phyloP scores from a whole-genome alignment of 2,797 vertebrate genomes.

The Monodelphis domestica region DNA sequence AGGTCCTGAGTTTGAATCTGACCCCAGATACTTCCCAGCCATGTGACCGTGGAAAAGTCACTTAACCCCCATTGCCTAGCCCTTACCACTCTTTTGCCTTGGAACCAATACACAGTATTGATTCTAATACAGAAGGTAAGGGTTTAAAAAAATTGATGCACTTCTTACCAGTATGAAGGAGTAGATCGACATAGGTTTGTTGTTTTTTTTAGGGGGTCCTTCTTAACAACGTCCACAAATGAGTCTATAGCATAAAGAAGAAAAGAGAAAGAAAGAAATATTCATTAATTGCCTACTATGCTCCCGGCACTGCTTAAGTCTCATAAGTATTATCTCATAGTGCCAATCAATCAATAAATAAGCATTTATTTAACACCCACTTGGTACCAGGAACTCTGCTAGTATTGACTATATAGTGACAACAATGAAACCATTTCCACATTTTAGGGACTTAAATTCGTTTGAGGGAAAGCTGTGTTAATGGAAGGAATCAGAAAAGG shows the following conservation, averaged over 20 bases:
- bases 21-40: too few species aligned
- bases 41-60: too few species aligned
- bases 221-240: not conserved
- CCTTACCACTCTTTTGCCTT: too few species aligned
- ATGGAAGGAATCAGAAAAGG: not conserved
- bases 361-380: not conserved
- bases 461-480: not conserved
- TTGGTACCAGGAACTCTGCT: not conserved
- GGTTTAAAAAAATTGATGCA: too few species aligned
- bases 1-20: too few species aligned
- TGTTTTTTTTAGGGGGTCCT: too few species aligned
- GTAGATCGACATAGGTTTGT: not conserved
- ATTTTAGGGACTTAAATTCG: not conserved
- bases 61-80: too few species aligned
- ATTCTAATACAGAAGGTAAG: too few species aligned
- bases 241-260: not conserved
- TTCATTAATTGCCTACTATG: not conserved
- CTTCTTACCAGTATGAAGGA: slow-evolving; percentile 27
- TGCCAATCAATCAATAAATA: too few species aligned
- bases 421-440: not conserved
- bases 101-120: too few species aligned
- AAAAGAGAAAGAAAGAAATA: not conserved
- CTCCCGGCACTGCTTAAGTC: too few species aligned
- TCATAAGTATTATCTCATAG: not conserved
- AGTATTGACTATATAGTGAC: not conserved